Percentiles rank a stretch among this genome's conserved stretches.
phyloP scores from a whole-genome alignment of 1,140 invertebrate species.

The Schlechtendalia chinensis region DNA sequence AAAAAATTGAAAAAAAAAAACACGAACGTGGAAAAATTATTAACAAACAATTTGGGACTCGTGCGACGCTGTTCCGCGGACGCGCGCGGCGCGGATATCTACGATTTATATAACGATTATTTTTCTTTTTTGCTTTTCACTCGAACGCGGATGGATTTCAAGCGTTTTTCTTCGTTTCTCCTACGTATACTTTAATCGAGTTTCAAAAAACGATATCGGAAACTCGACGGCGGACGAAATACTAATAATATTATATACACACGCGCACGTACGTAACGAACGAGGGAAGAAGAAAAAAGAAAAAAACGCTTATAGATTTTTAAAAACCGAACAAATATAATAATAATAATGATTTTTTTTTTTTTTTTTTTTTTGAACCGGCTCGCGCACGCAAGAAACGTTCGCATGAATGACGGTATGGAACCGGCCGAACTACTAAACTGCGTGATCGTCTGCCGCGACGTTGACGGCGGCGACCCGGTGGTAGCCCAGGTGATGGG shows the following conservation, averaged over 20 bases:
- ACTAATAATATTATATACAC: not conserved
- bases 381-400: slow-evolving; percentile 29
- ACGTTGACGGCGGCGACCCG: slow-evolving; percentile 29
- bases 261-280: no score
- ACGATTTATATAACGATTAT: slow-evolving; percentile 13
- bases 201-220: not conserved
- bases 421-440: slow-evolving; percentile 48
- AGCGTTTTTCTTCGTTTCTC: not conserved
- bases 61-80: not conserved
- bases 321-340: not conserved
- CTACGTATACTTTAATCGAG: no score
- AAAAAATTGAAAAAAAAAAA: slow-evolving; percentile 15
- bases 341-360: not conserved
- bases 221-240: slow-evolving; percentile 44
- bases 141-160: not conserved
- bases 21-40: slow-evolving; percentile 23
- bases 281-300: no score
- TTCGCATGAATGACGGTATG: slow-evolving; percentile 38
- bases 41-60: slow-evolving; percentile 23
- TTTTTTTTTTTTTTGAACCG: slow-evolving; percentile 46
- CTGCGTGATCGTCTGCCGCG: slow-evolving; percentile 48
- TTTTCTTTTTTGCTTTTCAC: not conserved
- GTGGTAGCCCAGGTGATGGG: slow-evolving; percentile 45
- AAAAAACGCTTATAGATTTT: slow-evolving; percentile 15
- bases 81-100: no score